Base-by-base conservation (phyloP, 2,888 invertebrate species). In the Tetranychus piercei region DNA sequence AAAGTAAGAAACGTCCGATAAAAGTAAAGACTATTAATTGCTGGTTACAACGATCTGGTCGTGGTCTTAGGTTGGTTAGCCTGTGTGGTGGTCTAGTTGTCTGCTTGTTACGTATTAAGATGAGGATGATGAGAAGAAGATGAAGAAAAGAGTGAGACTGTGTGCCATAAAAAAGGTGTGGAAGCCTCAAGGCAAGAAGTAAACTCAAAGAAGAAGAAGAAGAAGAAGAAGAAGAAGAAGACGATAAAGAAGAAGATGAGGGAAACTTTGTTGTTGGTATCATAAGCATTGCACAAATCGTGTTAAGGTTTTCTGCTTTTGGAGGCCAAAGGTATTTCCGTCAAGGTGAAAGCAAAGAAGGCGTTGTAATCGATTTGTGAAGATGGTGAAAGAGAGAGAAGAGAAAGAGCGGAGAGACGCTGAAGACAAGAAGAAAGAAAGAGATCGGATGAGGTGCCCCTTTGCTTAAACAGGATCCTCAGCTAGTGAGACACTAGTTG, bases 101-200 rank as follows among this genome's bases (percentile, higher is more conserved):
- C 34, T 34, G 34, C 34, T 34, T 55, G 55, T 55, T 55, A 55
- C 55, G 55, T 55, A 55, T 55, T 15, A 55, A 34, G 34, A 34
- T 34, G 55, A 55, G 55, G 55, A 15, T 15, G 55, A 55, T 55
- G 55, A 55, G 55, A 55, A 15, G 15, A 15, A 9, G 55, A 55
- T 9, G 15, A 15, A 55, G 55, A 55, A 15, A 34, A 34, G 34
- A 34, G 34, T 34, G 34, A 34, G 55, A 55, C 15, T 55, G 9
- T 55, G 55, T 55, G 55, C 55, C 55, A 55, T 55, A 55, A 55
- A 55, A 55, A 55, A 55, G 55, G 55, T 55, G 55, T 55, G 55
- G 55, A 55, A 55, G 55, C 55, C 55, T 55, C 9, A 55, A 55
- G 55, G 55, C 34, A 55, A 55, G 55, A 55, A 55, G 55, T 15